Evolutionary conservation across 2,888 invertebrate genomes (phyloP), one percentile per base, ranked within the genome.

Genomic region (Erannis defoliaria): DNA sequence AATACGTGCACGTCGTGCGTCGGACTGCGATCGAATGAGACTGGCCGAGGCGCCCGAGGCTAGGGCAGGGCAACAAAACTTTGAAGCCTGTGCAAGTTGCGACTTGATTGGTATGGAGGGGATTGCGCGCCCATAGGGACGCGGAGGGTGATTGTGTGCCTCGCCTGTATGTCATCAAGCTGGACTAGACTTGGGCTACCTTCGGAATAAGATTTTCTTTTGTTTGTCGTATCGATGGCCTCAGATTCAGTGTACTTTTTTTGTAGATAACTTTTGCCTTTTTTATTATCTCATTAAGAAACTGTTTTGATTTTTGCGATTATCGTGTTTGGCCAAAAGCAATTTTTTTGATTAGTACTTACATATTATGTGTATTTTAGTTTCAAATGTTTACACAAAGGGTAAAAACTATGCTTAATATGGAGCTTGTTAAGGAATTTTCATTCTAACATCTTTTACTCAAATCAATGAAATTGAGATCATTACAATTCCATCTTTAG

Each of bases 11-110:
- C 83, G 68, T 82, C 65, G 72, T 67, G 62, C 82, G 79, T 72
- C 84, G 84, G 81, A 77, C 77, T 84, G 83, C 85, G 84, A 80
- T 82, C 89, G 90, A 90, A 88, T 92, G 90, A 76, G 50, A 57
- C 56, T 62, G 63, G 75, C 72, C 68, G 79, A n/a, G n/a, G n/a
- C n/a, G n/a, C n/a, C n/a, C n/a, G 75, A 75, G 76, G 75, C 80
- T 2, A 26, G 8, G 26, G 26, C 26, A 76, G 75, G 76, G 75
- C 80, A 80, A 77, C 76, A 77, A 80, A 81, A 78, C 76, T 77
- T 63, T 55, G 49, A 77, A 81, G 84, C 80, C 85, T 84, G 83
- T 84, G 87, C 88, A 85, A 82, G 89, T 88, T 78, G 84, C 79
- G 86, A 88, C 89, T 81, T 86, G 89, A 77, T 78, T 73, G 72